These are phyloP conservation scores for Decapterus maruadsi DNA, from an alignment of 2,797 vertebrate genomes.

Conservation along the genomic window DNA sequence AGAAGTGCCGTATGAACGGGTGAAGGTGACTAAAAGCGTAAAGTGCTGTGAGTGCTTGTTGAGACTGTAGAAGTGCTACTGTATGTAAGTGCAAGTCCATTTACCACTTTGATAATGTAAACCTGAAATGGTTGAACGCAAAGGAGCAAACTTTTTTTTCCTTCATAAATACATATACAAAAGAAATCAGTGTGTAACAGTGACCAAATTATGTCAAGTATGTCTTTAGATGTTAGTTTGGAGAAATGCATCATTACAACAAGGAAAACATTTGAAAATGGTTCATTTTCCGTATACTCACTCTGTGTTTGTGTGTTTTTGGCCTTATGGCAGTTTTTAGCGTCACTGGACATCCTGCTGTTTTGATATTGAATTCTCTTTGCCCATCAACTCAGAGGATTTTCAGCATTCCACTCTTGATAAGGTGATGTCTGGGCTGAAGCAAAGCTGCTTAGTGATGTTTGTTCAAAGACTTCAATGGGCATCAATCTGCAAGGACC, in stretches of 20 bases:
- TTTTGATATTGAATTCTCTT: conserved; percentile 47
- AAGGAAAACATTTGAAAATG: not conserved
- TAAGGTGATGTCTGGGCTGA: conserved; percentile 68
- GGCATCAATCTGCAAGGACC: conserved; percentile 62
- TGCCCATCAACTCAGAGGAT: conserved; percentile 46
- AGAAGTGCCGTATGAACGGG: too few species aligned
- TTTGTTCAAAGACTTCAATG: conserved; percentile 70
- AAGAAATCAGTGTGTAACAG: not conserved
- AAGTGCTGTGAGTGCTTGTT: too few species aligned
- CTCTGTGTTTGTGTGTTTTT: not conserved
- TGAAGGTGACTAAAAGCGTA: too few species aligned
- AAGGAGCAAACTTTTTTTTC: too few species aligned
- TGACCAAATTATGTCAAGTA: too few species aligned
- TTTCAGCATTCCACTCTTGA: conserved; percentile 55
- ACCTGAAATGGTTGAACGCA: not conserved
- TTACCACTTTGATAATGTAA: not conserved
- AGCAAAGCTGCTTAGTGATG: conserved; percentile 58
- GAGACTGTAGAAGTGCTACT: too few species aligned
- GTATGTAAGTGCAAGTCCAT: too few species aligned
- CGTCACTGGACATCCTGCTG: conserved; percentile 37
- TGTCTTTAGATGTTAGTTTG: not conserved
- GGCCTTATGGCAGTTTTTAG: conserved; percentile 14
- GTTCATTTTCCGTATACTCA: not conserved
- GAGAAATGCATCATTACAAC: not conserved
- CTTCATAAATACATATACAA: not conserved